Evolutionary conservation across 2,113 vertebrate genomes (phyloP), one percentile per base, ranked within the genome.

Genomic region (Aplodontia rufa): DNA sequence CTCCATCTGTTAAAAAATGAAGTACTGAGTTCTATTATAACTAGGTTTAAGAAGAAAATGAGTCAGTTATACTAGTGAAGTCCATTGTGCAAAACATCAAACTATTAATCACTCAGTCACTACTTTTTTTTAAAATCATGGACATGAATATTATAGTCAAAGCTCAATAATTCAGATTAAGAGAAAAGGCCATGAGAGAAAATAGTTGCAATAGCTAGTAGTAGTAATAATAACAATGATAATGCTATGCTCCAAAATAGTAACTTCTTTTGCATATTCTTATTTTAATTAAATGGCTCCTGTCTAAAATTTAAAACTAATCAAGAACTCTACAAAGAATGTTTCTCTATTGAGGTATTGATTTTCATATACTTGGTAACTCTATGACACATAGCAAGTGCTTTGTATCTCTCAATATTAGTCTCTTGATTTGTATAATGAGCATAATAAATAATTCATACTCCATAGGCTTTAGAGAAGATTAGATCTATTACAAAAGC

Each of bases 11-110:
- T 96, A 66, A 51, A 80, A 83, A 88, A n/a, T 35, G 9, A 92
- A 86, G 45, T 12, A 62, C 30, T 53, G 53, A 32, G 87, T 96
- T 95, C 90, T 93, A 60, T 37, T 95, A 24, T 75, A 89, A 84
- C 16, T 72, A 66, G 42, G 69, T 72, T 75, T 47, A 64, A 20
- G 14, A 24, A 92, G 68, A 90, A 95, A 90, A 90, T 90, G 49
- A 84, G 3, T 83, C 32, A 66, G 72, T 86, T 82, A 75, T 20
- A 84, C 19, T 35, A 51, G 45, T n/a, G 26, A 91, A 71, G 37
- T 51, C 1, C 3, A 74, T 14, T 74, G 9, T 58, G 24, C 3
- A 93, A 91, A 51, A 69, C 35, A 91, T 37, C 64, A 20, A 93
- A 75, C 78, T 81, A 85, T 55, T 72, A 75, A 64, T 69, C 22